Base-by-base conservation (phyloP, 2,888 invertebrate species). In the Eristalinus sepulchralis region DNA sequence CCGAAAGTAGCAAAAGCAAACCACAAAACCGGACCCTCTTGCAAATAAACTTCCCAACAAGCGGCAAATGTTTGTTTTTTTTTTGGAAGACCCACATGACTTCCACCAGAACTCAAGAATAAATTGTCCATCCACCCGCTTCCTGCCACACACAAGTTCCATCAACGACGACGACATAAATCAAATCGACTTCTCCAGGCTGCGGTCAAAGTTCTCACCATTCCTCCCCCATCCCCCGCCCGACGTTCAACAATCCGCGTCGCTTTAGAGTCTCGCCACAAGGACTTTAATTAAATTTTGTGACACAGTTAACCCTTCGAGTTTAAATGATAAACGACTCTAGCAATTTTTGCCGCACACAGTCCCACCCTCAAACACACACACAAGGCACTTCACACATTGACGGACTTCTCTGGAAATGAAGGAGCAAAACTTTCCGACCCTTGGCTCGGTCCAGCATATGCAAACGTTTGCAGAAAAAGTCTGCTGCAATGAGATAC, bases 231-330 rank as follows among this genome's bases (percentile, higher is more conserved):
- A 53, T 53, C 53, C 13, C 17, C 17, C 17, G 3, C 53, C 53
- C 53, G n/a, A n/a, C 17, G 3, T n/a, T n/a, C 53, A 2, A n/a
- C 13, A 53, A 9, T 47, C 17, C 47, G 47, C 47, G 47, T 47
- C 47, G 47, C 47, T 17, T 47, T 17, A 47, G 47, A 17, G 47
- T 47, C 47, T 47, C 47, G 57, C 24, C 22, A 22, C 57, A 76
- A 76, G 66, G 39, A 66, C 39, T 76, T 76, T 76, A 76, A 76
- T 76, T 76, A 76, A 67, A 76, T 76, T 76, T 60, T 67, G 67
- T 60, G 67, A 76, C 76, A 76, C 76, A 76, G 67, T 67, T 76
- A 67, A 67, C 63, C 33, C 63, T 20, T 36, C 27, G 13, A 53
- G 76, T 67, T 66, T 22, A 33, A 20, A 70, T 77, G 77, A 77